These are phyloP conservation scores for Phylloscopus trochilus DNA, from an alignment of 2,113 vertebrate species.

Conservation along the genomic window DNA sequence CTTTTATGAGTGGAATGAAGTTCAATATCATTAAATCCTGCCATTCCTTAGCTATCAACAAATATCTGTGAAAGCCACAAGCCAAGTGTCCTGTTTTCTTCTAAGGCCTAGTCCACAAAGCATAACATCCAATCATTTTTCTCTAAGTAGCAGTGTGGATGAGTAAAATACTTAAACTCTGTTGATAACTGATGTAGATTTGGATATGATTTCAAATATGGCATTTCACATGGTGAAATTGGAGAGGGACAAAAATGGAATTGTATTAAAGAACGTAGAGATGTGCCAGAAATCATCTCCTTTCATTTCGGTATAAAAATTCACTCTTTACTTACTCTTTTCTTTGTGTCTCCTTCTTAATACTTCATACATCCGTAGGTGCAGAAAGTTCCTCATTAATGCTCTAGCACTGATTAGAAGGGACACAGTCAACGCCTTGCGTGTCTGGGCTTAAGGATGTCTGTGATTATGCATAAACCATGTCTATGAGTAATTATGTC, in stretches of 20 bases:
- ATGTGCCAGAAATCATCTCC: not conserved
- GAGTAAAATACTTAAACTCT: not conserved
- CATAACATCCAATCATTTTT: not conserved
- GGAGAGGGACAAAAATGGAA: not conserved
- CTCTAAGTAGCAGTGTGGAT: not conserved
- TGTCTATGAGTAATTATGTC: not conserved
- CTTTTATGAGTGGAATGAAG: constrained; percentile 10
- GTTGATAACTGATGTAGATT: not conserved
- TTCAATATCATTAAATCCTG: constrained; percentile 25
- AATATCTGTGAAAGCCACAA: not conserved
- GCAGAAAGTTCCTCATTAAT: not conserved
- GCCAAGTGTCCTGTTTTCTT: constrained; percentile 11
- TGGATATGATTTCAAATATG: not conserved
- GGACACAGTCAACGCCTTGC: not conserved
- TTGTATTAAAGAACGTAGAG: not conserved
- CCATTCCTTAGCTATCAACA: constrained; percentile 25
- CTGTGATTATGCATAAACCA: not conserved
- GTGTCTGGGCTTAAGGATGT: not conserved
- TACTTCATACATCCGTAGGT: accelerated
- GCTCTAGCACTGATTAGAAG: not conserved
- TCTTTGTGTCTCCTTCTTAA: not conserved
- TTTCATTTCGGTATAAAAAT: not conserved
- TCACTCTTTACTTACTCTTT: not conserved
- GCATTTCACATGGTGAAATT: not conserved
- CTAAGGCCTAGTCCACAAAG: not conserved